Percentiles rank a stretch among this genome's conserved stretches.
Evolutionary conservation across 1,140 invertebrate genomes (phyloP).

Genomic region (Tribolium castaneum): DNA sequence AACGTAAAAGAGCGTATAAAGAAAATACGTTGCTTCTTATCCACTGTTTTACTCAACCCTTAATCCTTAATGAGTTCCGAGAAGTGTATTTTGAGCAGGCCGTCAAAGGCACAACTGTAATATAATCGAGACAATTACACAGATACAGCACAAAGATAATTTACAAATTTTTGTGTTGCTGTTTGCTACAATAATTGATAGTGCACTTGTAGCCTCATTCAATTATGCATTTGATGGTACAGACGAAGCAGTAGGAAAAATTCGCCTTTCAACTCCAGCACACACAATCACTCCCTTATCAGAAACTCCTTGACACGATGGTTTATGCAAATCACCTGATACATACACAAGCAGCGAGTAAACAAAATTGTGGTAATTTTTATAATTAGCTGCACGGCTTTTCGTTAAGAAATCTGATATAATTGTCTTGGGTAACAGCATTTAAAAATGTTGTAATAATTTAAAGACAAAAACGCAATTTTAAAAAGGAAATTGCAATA

Average conservation of each 20-base stretch:
- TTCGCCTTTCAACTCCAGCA: neutral
- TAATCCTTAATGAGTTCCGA: constrained; percentile 21
- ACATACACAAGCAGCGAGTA: neutral
- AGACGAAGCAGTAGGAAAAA: neutral
- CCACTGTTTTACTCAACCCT: constrained; percentile 1
- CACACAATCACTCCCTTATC: neutral
- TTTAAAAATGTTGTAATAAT: constrained; percentile 8
- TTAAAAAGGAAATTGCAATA: constrained; percentile 25
- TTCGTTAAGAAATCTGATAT: constrained; percentile 22
- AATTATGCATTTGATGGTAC: constrained; percentile 6
- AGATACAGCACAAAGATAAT: constrained; percentile 18
- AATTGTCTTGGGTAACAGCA: constrained; percentile 11
- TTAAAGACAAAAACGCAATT: constrained; percentile 17
- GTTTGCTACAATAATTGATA: constrained; percentile 13
- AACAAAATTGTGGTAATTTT: constrained; percentile 16
- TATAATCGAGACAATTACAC: neutral
- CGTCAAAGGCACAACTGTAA: constrained; percentile 4
- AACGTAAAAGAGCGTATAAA: neutral
- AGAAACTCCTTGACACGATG: neutral
- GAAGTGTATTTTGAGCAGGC: neutral
- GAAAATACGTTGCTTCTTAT: neutral
- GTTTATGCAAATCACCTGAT: neutral
- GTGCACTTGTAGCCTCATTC: constrained; percentile 26
- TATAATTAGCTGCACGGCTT: neutral
- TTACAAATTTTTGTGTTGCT: constrained; percentile 26